Conservation (phyloP, 1,140 invertebrate species). For the Zaprionus nigranus region DNA sequence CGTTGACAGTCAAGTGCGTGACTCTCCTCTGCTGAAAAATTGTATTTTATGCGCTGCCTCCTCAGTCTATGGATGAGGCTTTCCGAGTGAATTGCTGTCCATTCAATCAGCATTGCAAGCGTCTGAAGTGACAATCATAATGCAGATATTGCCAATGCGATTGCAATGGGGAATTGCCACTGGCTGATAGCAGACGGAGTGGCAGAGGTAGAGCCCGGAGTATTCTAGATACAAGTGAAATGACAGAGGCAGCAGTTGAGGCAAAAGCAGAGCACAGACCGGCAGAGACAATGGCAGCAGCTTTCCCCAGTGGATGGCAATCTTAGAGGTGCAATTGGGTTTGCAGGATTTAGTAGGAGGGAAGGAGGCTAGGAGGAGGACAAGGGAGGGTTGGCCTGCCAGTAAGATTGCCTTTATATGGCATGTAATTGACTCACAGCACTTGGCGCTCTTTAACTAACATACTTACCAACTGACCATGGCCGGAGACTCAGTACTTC, state of each 20-base stretch:
- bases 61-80: constrained; percentile 25
- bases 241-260: constrained; percentile 14
- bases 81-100: constrained; percentile 75
- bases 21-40: constrained; percentile 53
- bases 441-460: constrained; percentile 70
- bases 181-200: constrained; percentile 14
- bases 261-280: constrained; percentile 19
- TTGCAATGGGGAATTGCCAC: constrained; percentile 54
- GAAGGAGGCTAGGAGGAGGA: neutral
- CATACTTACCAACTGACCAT: constrained; percentile 51
- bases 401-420: constrained; percentile 58
- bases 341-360: neutral
- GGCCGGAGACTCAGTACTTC: constrained; percentile 25
- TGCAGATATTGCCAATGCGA: constrained; percentile 64
- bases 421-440: constrained; percentile 77
- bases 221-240: constrained; percentile 2
- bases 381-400: neutral
- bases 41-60: constrained; percentile 44
- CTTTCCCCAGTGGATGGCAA: neutral
- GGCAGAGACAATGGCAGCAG: constrained; percentile 17
- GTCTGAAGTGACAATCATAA: constrained; percentile 80
- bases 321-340: constrained; percentile 2
- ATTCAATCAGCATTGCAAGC: constrained; percentile 77
- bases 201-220: neutral
- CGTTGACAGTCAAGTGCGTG: constrained; percentile 75